phyloP scores from a whole-genome alignment of 2,797 vertebrate species.

The Enteromius treurensis region DNA sequence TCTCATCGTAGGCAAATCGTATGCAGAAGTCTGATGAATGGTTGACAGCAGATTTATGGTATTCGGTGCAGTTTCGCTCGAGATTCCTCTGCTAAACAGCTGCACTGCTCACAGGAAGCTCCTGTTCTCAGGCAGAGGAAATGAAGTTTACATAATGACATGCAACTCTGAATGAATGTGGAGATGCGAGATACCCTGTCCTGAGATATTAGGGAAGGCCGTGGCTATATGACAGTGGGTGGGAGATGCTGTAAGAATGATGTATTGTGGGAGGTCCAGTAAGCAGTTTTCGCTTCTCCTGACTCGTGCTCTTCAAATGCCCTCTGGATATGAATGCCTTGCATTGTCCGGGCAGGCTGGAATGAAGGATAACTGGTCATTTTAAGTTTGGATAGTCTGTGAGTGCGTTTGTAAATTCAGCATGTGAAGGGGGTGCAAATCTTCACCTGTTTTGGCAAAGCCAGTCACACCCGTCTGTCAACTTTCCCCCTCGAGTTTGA shows the following conservation, averaged over 20 bases:
- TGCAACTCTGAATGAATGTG: neutral
- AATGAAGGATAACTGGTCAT: constrained; percentile 31
- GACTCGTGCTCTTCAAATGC: constrained; percentile 39
- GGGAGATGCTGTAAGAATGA: neutral
- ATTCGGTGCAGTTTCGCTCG: constrained; percentile 23
- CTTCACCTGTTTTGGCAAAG: constrained; percentile 43
- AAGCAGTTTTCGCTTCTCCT: constrained; percentile 17
- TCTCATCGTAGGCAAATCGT: neutral
- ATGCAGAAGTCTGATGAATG: constrained; percentile 13
- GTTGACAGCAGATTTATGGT: neutral
- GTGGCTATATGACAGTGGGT: neutral
- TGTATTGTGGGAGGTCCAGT: neutral
- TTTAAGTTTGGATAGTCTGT: constrained; percentile 2
- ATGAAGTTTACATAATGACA: constrained; percentile 19
- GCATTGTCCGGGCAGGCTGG: constrained; percentile 42
- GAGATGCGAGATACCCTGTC: neutral
- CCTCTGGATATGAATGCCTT: constrained; percentile 47
- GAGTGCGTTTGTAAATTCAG: constrained; percentile 31
- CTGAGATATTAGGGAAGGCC: neutral
- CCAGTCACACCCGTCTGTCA: constrained; percentile 48
- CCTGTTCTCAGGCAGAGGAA: constrained; percentile 20
- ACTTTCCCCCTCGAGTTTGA: constrained; percentile 29
- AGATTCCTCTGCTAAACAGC: constrained; percentile 40
- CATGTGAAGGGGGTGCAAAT: constrained; percentile 22
- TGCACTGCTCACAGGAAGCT: constrained; percentile 8